Conservation (phyloP, 2,888 invertebrate species). For the Fragum fragum region DNA sequence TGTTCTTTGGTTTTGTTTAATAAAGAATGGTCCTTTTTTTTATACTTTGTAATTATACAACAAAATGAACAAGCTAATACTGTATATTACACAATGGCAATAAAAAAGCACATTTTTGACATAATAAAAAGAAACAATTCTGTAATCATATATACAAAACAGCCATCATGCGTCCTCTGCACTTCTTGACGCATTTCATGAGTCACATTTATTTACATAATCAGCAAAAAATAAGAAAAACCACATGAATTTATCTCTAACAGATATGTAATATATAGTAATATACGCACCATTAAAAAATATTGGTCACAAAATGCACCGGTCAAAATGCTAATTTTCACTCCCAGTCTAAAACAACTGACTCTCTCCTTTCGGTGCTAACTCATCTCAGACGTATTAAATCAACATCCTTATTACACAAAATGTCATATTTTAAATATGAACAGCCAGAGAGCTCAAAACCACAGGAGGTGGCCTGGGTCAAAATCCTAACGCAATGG, state of each 20-base stretch:
- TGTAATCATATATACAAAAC: neutral
- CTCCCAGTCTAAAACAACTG: neutral
- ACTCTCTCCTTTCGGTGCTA: neutral
- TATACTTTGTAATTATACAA: neutral
- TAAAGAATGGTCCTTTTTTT: neutral
- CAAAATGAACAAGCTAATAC: slow-evolving; percentile 6
- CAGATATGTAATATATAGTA: slow-evolving; percentile 14
- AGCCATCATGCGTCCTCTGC: neutral
- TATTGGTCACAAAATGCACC: slow-evolving; percentile 8
- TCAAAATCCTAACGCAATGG: too few species aligned
- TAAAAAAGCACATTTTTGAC: slow-evolving; percentile 16
- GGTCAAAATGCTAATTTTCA: neutral
- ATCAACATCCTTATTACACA: too few species aligned
- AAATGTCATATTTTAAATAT: too few species aligned
- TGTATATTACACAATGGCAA: slow-evolving; percentile 15
- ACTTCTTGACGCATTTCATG: neutral
- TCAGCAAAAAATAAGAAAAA: neutral
- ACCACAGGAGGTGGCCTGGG: too few species aligned
- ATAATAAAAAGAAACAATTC: neutral
- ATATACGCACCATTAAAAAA: slow-evolving; percentile 10
- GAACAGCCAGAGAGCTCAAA: too few species aligned
- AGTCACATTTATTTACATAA: neutral
- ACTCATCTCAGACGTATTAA: neutral
- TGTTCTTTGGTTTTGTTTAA: neutral
- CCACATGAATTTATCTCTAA: neutral